Base-by-base conservation (phyloP, 2,888 invertebrate species). In the Cyaniris semiargus region DNA sequence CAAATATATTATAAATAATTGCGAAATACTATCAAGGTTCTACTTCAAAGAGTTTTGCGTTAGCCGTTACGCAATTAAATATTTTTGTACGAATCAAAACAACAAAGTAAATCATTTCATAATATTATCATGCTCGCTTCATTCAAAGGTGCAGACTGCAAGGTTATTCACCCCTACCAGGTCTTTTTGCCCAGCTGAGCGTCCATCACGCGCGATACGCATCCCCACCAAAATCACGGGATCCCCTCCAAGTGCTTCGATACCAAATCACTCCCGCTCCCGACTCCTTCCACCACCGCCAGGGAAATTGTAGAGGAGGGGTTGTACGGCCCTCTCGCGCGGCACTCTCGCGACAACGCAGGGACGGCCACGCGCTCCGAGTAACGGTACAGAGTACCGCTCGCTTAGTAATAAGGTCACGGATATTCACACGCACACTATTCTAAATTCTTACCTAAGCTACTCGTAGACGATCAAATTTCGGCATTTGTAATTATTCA, bases 91-190 rank as follows among this genome's bases (percentile, higher is more conserved):
- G 82, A 81, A 84, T 84, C 76, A 82, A 44, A 48, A 23, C 60
- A 60, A 66, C 23, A 60, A 66, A 27, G 27, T 66, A 18, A 27
- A 27, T 66, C 5, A 66, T 27, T 66, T 66, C 66, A 23, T 44
- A 44, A 44, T 44, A 44, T 6, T 34, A 44, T 44, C 13, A 72
- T 7, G 74, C 18, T 74, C 89, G 89, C 88, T 84, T 83, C 87
- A 84, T 81, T 80, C 85, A 85, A 86, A 84, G 85, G 83, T 81
- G 80, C 85, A 85, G 86, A 84, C 86, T 83, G 84, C 87, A 87
- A 93, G 93, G 92, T 92, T 92, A 87, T 93, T 93, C 88, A 94
- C 94, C 94, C 94, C 94, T 93, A 90, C 93, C 91, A 90, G 88
- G 88, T 88, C 87, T 88, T 89, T 88, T 86, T 86, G 87, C 85